Evolutionary conservation across 1,140 invertebrate genomes (phyloP).

Genomic region (Brachionus paranguensis): DNA sequence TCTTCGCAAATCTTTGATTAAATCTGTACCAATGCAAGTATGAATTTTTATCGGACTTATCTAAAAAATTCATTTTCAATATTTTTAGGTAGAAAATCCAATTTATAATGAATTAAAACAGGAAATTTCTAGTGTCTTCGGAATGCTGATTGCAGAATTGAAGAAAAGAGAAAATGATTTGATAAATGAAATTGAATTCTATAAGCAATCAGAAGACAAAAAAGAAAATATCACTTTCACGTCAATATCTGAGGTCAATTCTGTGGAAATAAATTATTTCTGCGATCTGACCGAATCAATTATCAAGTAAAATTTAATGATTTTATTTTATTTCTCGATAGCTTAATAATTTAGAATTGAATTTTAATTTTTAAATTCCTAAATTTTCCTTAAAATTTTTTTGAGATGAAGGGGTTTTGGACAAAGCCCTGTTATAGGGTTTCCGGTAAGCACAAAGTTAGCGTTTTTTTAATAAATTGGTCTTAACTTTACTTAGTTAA

Average conservation of each 20-base stretch:
- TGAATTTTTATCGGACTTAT: neutral
- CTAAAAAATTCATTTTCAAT: neutral
- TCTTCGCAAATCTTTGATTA: neutral
- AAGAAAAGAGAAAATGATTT: slow-evolving; percentile 83
- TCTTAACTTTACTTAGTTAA: too few species aligned
- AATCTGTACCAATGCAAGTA: neutral
- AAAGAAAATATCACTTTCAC: slow-evolving; percentile 71
- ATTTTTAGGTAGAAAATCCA: slow-evolving; percentile 79
- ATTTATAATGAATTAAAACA: slow-evolving; percentile 78
- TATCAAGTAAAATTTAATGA: neutral
- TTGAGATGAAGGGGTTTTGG: too few species aligned
- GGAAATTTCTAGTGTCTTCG: slow-evolving; percentile 83
- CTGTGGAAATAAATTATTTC: slow-evolving; percentile 84
- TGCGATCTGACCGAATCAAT: slow-evolving; percentile 79
- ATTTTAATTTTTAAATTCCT: too few species aligned
- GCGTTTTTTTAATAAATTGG: too few species aligned
- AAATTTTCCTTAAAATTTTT: too few species aligned
- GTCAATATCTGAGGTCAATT: slow-evolving; percentile 66
- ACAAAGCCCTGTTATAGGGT: too few species aligned
- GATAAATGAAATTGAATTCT: slow-evolving; percentile 78
- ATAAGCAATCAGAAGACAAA: slow-evolving; percentile 71
- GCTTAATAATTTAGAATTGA: neutral
- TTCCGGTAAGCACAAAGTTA: too few species aligned
- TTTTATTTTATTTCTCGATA: neutral
- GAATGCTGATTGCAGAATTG: slow-evolving; percentile 74